phyloP scores from a whole-genome alignment of 1,140 invertebrate species.

The Sesamia nonagrioides region DNA sequence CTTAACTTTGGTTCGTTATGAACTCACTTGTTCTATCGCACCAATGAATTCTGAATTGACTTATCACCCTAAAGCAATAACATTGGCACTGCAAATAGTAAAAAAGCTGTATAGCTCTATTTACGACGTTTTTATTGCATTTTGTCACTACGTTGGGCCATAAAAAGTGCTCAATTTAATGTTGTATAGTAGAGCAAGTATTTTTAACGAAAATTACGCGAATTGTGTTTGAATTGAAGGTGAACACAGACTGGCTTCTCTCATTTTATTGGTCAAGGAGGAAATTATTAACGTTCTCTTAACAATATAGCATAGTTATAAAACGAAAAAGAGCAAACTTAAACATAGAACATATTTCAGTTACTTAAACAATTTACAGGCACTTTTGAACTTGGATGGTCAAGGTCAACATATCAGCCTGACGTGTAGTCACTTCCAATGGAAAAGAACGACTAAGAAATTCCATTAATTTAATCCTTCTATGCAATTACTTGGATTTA shows the following conservation, averaged over 20 bases:
- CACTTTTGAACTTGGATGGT: too few relatives aligned
- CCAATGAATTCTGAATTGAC: constrained; percentile 42
- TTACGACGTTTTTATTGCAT: constrained; percentile 37
- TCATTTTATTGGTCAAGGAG: neutral
- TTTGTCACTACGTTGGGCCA: constrained; percentile 18
- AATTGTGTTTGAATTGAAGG: neutral
- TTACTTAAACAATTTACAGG: too few relatives aligned
- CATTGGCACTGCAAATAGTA: constrained; percentile 22
- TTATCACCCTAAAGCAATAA: constrained; percentile 32
- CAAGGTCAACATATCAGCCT: too few relatives aligned
- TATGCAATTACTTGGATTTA: too few relatives aligned
- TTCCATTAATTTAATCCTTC: too few relatives aligned
- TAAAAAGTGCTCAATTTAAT: constrained; percentile 26
- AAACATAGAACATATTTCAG: too few relatives aligned
- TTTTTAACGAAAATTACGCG: constrained; percentile 18
- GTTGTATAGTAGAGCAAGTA: constrained; percentile 18
- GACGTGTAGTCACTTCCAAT: too few relatives aligned
- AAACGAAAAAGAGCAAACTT: too few relatives aligned
- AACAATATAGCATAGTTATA: neutral
- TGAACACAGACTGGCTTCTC: neutral
- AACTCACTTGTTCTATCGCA: neutral
- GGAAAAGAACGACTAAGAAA: too few relatives aligned
- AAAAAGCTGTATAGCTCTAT: constrained; percentile 25
- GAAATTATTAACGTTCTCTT: neutral
- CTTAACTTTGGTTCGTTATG: too few relatives aligned